phyloP scores from a whole-genome alignment of 2,797 vertebrate genomes.

The Peromyscus nudipes region DNA sequence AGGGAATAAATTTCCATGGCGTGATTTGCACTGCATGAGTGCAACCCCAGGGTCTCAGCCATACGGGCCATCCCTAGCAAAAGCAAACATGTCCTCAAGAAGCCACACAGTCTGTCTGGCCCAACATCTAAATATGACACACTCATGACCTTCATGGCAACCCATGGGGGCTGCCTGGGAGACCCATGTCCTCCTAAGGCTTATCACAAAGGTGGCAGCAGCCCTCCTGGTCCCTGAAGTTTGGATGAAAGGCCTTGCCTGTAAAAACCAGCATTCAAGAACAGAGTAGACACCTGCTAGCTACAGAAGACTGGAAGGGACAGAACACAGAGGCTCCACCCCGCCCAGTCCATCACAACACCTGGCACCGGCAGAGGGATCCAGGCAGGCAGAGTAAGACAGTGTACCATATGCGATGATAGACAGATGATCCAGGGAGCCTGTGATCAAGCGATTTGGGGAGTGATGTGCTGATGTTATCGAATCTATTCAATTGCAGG shows the following conservation, averaged over 20 bases:
- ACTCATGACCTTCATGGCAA: rapidly evolving
- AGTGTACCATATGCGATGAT: not conserved
- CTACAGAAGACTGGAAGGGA: not conserved
- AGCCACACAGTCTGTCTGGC: not conserved
- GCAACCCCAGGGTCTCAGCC: not conserved
- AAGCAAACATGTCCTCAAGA: conserved; percentile 16
- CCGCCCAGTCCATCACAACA: not conserved
- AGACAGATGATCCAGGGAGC: not conserved
- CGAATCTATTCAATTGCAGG: not conserved
- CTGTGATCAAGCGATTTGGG: not conserved
- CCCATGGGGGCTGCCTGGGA: not conserved
- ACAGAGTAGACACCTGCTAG: not conserved
- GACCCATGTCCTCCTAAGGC: not conserved
- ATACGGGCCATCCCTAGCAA: not conserved
- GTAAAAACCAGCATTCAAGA: not conserved
- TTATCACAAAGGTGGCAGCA: not conserved
- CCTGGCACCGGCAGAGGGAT: not conserved
- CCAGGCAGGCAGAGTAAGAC: not conserved
- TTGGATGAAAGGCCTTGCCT: not conserved
- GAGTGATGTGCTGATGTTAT: too few relatives aligned
- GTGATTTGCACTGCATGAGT: conserved; percentile 58
- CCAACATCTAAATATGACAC: not conserved
- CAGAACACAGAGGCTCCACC: not conserved
- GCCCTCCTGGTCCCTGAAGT: rapidly evolving
- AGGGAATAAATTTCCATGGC: conserved; percentile 38